phyloP scores from a whole-genome alignment of 2,797 vertebrate species.

The Schizothorax lantsangensis region DNA sequence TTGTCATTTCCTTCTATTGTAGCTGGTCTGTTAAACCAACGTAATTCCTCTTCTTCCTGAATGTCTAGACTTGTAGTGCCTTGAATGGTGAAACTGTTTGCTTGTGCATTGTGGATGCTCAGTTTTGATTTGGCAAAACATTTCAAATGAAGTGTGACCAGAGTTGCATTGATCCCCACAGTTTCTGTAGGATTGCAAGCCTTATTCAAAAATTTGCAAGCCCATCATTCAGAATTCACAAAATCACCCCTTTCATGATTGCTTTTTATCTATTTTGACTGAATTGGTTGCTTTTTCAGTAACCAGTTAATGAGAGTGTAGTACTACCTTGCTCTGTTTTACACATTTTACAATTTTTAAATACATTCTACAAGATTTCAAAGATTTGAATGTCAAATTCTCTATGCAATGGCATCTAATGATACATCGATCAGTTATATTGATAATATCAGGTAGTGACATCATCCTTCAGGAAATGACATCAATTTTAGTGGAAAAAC shows the following conservation, averaged over 20 bases:
- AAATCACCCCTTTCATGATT: not conserved
- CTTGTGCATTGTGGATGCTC: not conserved
- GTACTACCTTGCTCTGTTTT: no score
- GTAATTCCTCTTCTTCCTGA: slow-evolving; percentile 1
- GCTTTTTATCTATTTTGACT: not conserved
- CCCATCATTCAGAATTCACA: not conserved
- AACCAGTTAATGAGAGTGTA: not conserved
- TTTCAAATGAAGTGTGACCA: not conserved
- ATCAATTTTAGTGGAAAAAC: no score
- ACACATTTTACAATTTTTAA: no score
- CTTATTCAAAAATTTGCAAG: not conserved
- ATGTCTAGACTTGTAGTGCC: slow-evolving; percentile 4
- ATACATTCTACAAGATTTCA: no score
- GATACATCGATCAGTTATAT: no score
- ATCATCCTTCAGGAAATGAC: no score
- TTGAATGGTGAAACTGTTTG: not conserved
- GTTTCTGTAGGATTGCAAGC: not conserved
- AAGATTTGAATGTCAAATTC: no score
- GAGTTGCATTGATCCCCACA: not conserved
- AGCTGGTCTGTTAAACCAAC: not conserved
- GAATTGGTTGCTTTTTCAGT: not conserved
- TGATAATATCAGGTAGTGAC: no score
- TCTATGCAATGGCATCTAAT: no score
- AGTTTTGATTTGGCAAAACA: slow-evolving; percentile 5
- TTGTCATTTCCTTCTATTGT: slow-evolving; percentile 21